Base-by-base conservation (phyloP, 1,140 invertebrate genomes). In the Varroa destructor region DNA sequence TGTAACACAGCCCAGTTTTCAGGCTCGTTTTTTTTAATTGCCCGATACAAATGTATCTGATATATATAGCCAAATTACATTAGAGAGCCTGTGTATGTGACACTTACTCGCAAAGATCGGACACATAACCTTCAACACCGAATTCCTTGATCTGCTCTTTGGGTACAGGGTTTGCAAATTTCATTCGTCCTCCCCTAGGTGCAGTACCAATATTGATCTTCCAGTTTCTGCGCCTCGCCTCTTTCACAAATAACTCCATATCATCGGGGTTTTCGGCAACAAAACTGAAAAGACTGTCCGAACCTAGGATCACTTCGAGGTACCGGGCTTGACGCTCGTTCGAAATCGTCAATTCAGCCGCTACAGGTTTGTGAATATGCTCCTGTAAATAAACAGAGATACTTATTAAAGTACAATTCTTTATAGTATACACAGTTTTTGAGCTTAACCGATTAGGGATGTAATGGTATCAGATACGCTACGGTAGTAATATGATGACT, bases 401-500 rank as follows among this genome's bases (percentile, higher is more conserved):
- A 25, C 25, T 25, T 25, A 25, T n/a, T 56, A 10, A 56, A 10
- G 55, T 12, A n/a, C n/a, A 56, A 12, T 56, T 12, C 10, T n/a
- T n/a, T 56, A 12, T n/a, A 56, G 10, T 56, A 56, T 10, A 56
- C 10, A 10, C 10, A 56, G 55, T 85, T 83, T 25, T 25, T 25
- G 25, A 25, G 25, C 25, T 25, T 25, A 25, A 25, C 25, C 25
- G 25, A 25, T 25, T 25, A 25, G 25, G 25, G 25, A 25, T 25
- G 25, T 25, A 25, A 25, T 25, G 25, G 25, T 25, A 25, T 25
- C 25, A 25, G 25, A 25, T 25, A 25, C 25, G 25, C 25, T 25
- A 25, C 25, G 25, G 25, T 25, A 25, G 25, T 25, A 25, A 25
- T 25, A 25, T 25, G 25, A 25, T 25, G 25, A 25, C 25, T 25